Conservation (phyloP, 2,888 invertebrate genomes). For the Sarcophaga carnaria region DNA sequence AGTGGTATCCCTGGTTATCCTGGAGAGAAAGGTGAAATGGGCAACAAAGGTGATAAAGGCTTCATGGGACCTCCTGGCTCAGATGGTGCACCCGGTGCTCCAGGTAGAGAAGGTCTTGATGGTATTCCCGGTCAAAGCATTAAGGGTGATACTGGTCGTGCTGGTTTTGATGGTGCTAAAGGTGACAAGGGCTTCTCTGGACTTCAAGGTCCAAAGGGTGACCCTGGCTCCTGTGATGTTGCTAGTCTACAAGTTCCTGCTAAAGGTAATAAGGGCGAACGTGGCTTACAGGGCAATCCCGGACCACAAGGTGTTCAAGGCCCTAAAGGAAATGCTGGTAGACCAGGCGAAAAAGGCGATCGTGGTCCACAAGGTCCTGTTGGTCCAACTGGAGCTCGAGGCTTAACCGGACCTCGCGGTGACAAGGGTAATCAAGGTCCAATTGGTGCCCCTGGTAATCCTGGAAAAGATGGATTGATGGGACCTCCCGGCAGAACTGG, state of each 20-base stretch:
- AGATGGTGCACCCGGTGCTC: constrained; percentile 87
- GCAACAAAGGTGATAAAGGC: constrained; percentile 87
- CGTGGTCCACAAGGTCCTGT: constrained; percentile 84
- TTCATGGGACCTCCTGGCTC: constrained; percentile 87
- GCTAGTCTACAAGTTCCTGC: constrained; percentile 81
- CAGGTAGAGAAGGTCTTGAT: constrained; percentile 86
- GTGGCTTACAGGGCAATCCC: constrained; percentile 84
- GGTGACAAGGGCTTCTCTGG: constrained; percentile 81
- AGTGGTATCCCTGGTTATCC: constrained; percentile 87
- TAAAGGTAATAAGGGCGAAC: constrained; percentile 86
- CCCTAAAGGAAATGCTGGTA: constrained; percentile 85
- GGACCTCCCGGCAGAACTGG: constrained; percentile 87
- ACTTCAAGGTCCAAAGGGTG: constrained; percentile 84
- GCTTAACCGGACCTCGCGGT: constrained; percentile 89
- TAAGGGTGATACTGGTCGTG: constrained; percentile 88
- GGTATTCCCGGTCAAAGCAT: constrained; percentile 88
- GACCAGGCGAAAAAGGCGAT: constrained; percentile 85
- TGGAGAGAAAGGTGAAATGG: constrained; percentile 87
- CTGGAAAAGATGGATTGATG: constrained; percentile 85
- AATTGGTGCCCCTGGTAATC: constrained; percentile 89
- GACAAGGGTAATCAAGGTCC: constrained; percentile 90
- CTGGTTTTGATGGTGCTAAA: constrained; percentile 84
- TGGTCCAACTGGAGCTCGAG: constrained; percentile 88
- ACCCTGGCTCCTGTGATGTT: constrained; percentile 84
- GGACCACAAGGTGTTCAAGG: constrained; percentile 86